Evolutionary conservation across 2,797 vertebrate species (phyloP), one percentile per base, ranked within the genome.

Genomic region (Sphaeramia orbicularis): DNA sequence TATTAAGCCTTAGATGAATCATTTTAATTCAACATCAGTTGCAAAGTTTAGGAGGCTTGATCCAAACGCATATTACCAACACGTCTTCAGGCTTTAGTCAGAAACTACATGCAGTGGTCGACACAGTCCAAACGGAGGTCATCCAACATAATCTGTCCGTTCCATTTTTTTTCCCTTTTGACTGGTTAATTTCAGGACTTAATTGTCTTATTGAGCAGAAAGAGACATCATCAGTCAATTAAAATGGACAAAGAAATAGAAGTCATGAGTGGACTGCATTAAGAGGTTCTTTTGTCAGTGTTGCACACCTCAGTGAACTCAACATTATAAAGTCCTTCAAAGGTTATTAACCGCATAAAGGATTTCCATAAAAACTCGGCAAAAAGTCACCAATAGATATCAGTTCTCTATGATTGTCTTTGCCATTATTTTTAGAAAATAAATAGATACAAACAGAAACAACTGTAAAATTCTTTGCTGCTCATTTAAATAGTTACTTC

Each of bases 221-320:
- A 62, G 18, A 62, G 47, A 57, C 69, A 74, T 69, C 47, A 63
- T 64, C 60, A 30, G 63, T 15, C 68, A 74, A 80, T 83, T 86
- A 83, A 80, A 78, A 57, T 49, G 41, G 56, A 82, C 81, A 84
- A 84, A 84, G 79, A 48, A 72, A 48, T 9, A 18, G n/a, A 59
- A 70, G 65, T 55, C 66, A 19, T n/a, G 48, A 48, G 19, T 0
- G 0, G 19, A 65, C 54, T 71, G 27, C 41, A 58, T 59, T 50
- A 45, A 14, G 19, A 40, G 18, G 10, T 27, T 32, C 81, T 63
- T 78, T 84, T 83, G 64, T 79, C 32, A 8, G 52, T 0, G 45
- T 7, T 42, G 14, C 68, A 63, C 2, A 73, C 56, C 6, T 11
- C 75, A 50, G 13, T 64, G 70, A 71, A 19, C 66, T 32, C 58